Conservation (phyloP, 1,140 invertebrate genomes). For the Coenobita brevimanus region DNA sequence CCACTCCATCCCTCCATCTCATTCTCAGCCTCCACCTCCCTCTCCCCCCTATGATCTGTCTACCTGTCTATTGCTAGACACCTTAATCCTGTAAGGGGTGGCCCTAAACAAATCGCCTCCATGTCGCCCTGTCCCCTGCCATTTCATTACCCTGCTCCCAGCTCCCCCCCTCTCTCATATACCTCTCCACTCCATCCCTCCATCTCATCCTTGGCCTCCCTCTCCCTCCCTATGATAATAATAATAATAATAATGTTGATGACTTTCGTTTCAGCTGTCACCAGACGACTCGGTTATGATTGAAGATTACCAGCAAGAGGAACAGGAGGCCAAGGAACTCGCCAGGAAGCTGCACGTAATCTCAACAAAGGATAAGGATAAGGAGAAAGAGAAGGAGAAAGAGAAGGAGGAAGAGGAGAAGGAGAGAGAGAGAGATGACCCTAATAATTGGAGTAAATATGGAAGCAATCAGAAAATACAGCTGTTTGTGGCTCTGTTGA, state of each 20-base stretch:
- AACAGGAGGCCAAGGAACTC: slow-evolving; percentile 83
- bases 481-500: slow-evolving; percentile 86
- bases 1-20: too few relatives aligned
- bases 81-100: too few relatives aligned
- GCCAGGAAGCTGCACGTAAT: slow-evolving; percentile 90
- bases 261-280: slow-evolving; percentile 78
- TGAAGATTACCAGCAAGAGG: slow-evolving; percentile 86
- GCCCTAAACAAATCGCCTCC: too few relatives aligned
- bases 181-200: too few relatives aligned
- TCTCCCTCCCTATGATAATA: background rate
- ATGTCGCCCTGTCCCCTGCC: too few relatives aligned
- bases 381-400: slow-evolving; percentile 79
- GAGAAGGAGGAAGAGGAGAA: slow-evolving; percentile 82
- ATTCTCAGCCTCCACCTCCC: too few relatives aligned
- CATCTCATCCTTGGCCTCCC: background rate
- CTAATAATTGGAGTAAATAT: slow-evolving; percentile 41
- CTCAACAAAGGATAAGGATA: slow-evolving; percentile 86
- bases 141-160: too few relatives aligned
- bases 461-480: slow-evolving; percentile 92
- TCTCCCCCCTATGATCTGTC: too few relatives aligned
- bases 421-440: slow-evolving; percentile 76
- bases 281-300: slow-evolving; percentile 89
- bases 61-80: too few relatives aligned
- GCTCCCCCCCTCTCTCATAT: too few relatives aligned
- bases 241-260: background rate